Evolutionary conservation across 2,113 vertebrate genomes (phyloP), one percentile per base, ranked within the genome.

Genomic region (Cyprinodon brontotheroides): DNA sequence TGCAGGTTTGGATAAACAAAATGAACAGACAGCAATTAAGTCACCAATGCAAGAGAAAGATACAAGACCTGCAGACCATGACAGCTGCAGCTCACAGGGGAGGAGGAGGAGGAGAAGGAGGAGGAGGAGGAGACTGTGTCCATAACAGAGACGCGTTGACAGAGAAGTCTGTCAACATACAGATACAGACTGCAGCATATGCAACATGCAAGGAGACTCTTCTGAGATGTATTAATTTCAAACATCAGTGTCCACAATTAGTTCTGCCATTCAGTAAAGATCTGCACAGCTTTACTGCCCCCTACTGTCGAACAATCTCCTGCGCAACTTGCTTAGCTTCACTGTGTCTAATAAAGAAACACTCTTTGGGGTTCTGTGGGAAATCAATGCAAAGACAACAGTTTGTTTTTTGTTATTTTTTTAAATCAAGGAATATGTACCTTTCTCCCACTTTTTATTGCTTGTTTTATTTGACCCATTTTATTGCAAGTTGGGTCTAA

Each of bases 201-300:
- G 37, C n/a, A 53, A 62, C 36, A 45, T 39, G 15, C 50, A 37
- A 62, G 61, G 45, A 41, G 57, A 41, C 37, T 61, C 72, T 68
- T 53, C 65, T 74, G 14, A 43, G 39, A 38, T 57, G 29, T 29
- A 80, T 76, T 65, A 0, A 0, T 68, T 67, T 83, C 61, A 12
- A 67, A 29, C 14, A 61, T 13, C 47, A 41, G 12, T 37, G 50
- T 43, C 72, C 6, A 2, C 9, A 38, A 57, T 40, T 65, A 72
- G 0, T 59, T 3, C 13, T 36, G 3, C 9, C 0, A 2, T 43
- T 12, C 50, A 4, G 4, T 48, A 37, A 67, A 67, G 14, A 40
- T 69, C 36, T 47, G 61, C 62, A 57, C 74, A 63, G 65, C 69
- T 59, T 61, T 50, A 86, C 87, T 90, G 91, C 69, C 85, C 78